phyloP scores from a whole-genome alignment of 2,888 invertebrate species.

The Apeira syringaria region DNA sequence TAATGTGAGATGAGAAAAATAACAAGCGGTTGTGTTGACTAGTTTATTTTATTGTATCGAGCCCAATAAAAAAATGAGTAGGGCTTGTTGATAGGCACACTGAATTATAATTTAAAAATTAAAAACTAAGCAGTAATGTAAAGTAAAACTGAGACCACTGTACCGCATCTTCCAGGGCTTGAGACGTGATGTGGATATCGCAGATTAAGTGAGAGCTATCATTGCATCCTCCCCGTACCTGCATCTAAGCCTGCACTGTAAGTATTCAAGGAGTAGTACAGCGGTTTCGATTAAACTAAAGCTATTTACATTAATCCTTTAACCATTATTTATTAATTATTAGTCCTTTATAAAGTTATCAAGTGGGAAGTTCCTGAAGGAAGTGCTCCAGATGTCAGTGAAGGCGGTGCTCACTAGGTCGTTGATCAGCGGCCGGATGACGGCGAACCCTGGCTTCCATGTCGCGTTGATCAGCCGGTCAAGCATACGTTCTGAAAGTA shows the following conservation, averaged over 20 bases:
- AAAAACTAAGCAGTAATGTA: too few species aligned
- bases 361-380: conserved; percentile 89
- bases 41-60: conserved; percentile 28
- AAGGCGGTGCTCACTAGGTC: conserved; percentile 93
- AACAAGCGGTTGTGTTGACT: conserved; percentile 33
- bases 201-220: too few species aligned
- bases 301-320: too few species aligned
- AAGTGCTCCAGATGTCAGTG: conserved; percentile 91
- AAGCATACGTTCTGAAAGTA: conserved; percentile 85
- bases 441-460: conserved; percentile 91
- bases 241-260: too few species aligned
- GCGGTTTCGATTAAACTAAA: too few species aligned
- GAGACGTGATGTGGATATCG: too few species aligned
- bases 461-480: conserved; percentile 91
- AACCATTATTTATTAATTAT: too few species aligned
- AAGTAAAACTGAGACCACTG: too few species aligned
- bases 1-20: neutral
- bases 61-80: neutral
- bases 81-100: conserved; percentile 2
- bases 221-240: too few species aligned
- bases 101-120: conserved; percentile 2
- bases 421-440: conserved; percentile 90
- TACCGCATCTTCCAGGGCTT: too few species aligned
- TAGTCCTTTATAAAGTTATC: conserved; percentile 83
- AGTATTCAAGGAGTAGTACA: too few species aligned